Base-by-base conservation (phyloP, 92 coral and sea anemone species). In the Pocillopora meandrina region DNA sequence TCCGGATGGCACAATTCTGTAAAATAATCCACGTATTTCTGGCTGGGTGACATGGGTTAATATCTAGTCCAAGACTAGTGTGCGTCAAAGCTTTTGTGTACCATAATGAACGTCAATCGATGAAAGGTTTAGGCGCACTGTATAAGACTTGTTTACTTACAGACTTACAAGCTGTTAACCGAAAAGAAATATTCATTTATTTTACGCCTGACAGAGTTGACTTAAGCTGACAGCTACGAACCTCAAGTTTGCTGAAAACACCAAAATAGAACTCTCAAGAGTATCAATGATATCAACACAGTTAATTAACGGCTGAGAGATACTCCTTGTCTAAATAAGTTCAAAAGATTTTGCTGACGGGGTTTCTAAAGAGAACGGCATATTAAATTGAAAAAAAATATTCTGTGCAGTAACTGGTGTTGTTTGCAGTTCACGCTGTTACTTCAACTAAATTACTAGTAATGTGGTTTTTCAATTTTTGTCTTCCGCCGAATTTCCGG, bases 151-250 rank as follows among this genome's bases (percentile, higher is more conserved):
- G 85, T 92, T 92, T 91, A 80, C 85, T 75, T 87, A 79, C 62
- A 62, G 88, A 82, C 94, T 82, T 81, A 71, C 69, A 80, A 70
- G 85, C 85, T 89, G 93, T 93, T 87, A 80, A 93, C 52, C 52
- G 77, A 71, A 70, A 84, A 67, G 77, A 68, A 87, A 83, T 88
- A 90, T 89, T 93, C 93, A 93, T 84, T 92, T 91, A 87, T 87
- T 81, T 82, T 92, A 79, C 67, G 78, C 74, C 81, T 80, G 89
- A 88, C 86, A 81, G 75, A 82, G 81, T 86, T 93, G 83, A 86
- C 92, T 82, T 36, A 77, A 73, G 64, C 7, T 93, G 97, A 89
- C 97, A 91, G 77, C 73, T 75, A 83, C 91, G 71, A 83, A 71
- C 69, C 74, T 78, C 52, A 63, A 57, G 78, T 74, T 89, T 91